Evolutionary conservation across 2,888 invertebrate species (phyloP), one percentile per base, ranked within the genome.

Genomic region (Ectemnius lituratus): DNA sequence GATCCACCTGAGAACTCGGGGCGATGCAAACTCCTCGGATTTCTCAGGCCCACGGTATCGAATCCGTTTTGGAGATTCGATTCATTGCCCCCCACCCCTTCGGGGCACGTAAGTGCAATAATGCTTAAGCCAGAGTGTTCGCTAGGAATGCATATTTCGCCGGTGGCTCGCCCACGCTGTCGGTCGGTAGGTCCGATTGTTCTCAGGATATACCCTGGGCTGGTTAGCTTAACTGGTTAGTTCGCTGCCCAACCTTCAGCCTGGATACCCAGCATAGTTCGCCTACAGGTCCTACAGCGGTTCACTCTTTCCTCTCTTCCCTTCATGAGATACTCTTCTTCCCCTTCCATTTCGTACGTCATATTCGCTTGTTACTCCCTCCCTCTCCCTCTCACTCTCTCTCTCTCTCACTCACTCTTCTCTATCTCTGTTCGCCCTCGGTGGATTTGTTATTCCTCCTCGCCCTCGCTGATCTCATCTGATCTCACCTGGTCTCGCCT

Each of bases 261-360:
- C 88, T 86, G 88, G 88, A 89, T 90, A 88, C 88, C 80, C 88
- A 75, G 88, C 89, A 90, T 89, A 89, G 88, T 87, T 89, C 89
- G 89, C 89, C 89, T 89, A 88, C 88, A 88, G 87, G 85, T 87
- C 87, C 87, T 84, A 63, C 75, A 59, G 67, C 70, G 37, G 70
- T 68, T 37, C 37, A 61, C 65, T 56, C 58, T 63, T 67, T 64
- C 70, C 67, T 69, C 73, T 67, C 45, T 60, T 71, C 66, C 16
- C 57, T 46, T 45, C 57, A 62, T 27, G 62, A 62, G 62, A 62
- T 57, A 65, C 57, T 62, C 66, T 63, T 59, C 16, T 37, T 37
- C 37, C 37, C 37, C 37, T 37, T 37, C 37, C 37, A 37, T 37
- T 37, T 37, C 37, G 37, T 37, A 37, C 37, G 37, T 37, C 37